Evolutionary conservation across 2,797 vertebrate genomes (phyloP), one percentile per base, ranked within the genome.

Genomic region (Rachycentron canadum): DNA sequence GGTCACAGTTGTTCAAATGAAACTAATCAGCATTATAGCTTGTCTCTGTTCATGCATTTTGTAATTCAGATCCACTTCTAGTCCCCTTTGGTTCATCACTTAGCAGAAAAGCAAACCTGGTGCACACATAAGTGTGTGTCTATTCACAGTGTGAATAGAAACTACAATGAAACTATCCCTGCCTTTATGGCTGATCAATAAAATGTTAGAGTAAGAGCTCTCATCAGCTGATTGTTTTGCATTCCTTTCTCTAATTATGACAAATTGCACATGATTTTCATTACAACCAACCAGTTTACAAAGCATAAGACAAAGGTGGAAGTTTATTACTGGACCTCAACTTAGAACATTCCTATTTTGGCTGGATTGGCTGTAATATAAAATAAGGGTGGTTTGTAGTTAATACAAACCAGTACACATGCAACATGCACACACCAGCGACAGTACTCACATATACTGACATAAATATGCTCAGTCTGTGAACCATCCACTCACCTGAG

Each of bases 401-500:
- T 52, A 56, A 34, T 63, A 38, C 26, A 50, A 47, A 47, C 21
- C 45, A 34, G 25, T 56, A 53, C 41, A 19, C 1, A 7, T 65
- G 43, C 7, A 50, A 19, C 1, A 7, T 65, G 43, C 7, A 52
- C 52, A 63, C 32, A 34, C 4, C 17, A 62, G 7, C 23, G n/a
- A 55, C 40, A 57, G 2, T 21, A 59, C 16, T 28, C 19, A 16
- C 13, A 61, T 2, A 30, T 4, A 69, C 30, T 57, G 41, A 53
- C 49, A 78, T 32, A 21, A 41, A 73, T 45, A 74, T 56, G 65
- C 43, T 26, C 61, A 57, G 70, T 63, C 23, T 40, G 17, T 56
- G 26, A 41, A 4, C 1, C 17, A 40, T 52, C 73, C 58, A 76
- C 89, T 90, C 69, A 92, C 91, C 87, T 88, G 87, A 78, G 47